phyloP scores from a whole-genome alignment of 1,140 invertebrate species.

The Apolygus lucorum region DNA sequence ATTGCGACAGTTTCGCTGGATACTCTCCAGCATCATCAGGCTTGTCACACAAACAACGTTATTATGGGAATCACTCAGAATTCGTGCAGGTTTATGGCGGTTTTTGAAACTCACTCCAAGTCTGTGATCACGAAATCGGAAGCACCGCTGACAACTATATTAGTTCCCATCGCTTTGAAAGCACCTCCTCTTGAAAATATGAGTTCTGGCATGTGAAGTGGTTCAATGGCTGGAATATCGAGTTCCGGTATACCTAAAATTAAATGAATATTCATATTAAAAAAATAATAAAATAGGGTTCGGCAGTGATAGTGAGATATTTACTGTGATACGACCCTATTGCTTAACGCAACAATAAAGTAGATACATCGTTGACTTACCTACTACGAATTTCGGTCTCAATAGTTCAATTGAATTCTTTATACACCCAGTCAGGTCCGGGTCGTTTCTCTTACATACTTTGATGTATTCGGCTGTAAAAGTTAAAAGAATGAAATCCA shows the following conservation, averaged over 20 bases:
- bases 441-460: slow-evolving; percentile 52
- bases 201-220: slow-evolving; percentile 42
- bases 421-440: slow-evolving; percentile 54
- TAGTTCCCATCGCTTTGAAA: slow-evolving; percentile 42
- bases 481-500: too few species aligned
- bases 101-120: slow-evolving; percentile 44
- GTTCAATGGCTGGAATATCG: slow-evolving; percentile 55
- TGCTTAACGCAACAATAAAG: too few species aligned
- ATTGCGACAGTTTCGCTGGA: too few species aligned
- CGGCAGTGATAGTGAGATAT: too few species aligned
- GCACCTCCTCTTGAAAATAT: slow-evolving; percentile 37
- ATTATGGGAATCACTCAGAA: too few species aligned
- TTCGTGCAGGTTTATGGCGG: too few species aligned
- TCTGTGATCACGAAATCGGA: slow-evolving; percentile 43
- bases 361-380: slow-evolving; percentile 37
- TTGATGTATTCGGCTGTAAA: slow-evolving; percentile 59
- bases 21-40: too few species aligned
- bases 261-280: too few species aligned
- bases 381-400: slow-evolving; percentile 48
- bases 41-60: too few species aligned
- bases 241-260: slow-evolving; percentile 42
- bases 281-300: too few species aligned
- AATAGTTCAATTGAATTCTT: slow-evolving; percentile 52
- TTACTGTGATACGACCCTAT: too few species aligned
- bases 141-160: slow-evolving; percentile 45